Evolutionary conservation across 2,888 invertebrate species (phyloP).

Genomic region (Stenodema calcarata): DNA sequence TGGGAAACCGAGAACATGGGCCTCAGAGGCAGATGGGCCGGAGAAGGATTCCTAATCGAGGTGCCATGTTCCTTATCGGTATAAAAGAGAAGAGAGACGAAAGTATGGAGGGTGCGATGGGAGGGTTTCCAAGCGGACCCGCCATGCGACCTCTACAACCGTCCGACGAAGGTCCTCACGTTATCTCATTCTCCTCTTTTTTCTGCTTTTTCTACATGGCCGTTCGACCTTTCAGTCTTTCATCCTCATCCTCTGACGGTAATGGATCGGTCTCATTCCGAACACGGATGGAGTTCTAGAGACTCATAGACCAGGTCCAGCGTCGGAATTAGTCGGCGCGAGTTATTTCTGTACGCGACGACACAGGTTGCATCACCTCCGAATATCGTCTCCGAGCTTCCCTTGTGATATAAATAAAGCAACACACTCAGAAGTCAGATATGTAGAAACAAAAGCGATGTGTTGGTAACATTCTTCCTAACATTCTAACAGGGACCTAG

Average conservation of each 20-base stretch:
- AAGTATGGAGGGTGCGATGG: neutral
- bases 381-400: neutral
- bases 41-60: neutral
- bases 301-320: neutral
- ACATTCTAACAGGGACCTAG: no score
- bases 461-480: no score
- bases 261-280: neutral
- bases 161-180: neutral
- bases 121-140: no score
- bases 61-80: neutral
- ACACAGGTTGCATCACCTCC: neutral
- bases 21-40: neutral
- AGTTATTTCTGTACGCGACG: neutral
- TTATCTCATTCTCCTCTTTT: neutral
- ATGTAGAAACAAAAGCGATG: no score
- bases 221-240: neutral
- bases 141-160: neutral
- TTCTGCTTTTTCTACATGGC: neutral
- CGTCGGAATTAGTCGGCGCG: neutral
- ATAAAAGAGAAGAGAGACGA: neutral
- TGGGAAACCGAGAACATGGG: neutral
- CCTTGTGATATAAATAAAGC: no score
- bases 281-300: neutral
- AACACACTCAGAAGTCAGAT: no score
- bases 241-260: neutral